A percentile compares a stretch with the other conserved stretches of the same genome.
These are phyloP conservation scores for Hoplias malabaricus DNA, from an alignment of 2,113 vertebrate species.

Conservation along the genomic window DNA sequence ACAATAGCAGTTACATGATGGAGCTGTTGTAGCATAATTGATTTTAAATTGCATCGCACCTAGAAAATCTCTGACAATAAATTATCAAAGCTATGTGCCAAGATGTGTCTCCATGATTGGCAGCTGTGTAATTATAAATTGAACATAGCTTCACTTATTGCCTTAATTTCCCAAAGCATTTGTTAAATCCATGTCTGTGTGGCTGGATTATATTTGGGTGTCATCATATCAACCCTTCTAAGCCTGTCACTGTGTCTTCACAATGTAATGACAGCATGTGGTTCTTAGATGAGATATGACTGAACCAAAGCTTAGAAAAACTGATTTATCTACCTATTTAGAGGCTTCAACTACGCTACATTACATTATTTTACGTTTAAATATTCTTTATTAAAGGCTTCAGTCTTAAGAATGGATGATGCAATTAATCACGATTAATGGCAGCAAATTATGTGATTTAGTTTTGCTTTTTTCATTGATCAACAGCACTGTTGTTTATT, in stretches of 20 bases:
- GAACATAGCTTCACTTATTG: background rate
- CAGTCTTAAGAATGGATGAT: no score
- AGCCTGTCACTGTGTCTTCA: background rate
- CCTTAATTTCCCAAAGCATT: slow-evolving; percentile 2
- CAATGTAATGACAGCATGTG: background rate
- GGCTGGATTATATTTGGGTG: slow-evolving; percentile 6
- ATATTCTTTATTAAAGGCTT: no score
- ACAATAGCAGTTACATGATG: background rate
- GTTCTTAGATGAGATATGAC: background rate
- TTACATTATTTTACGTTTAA: no score
- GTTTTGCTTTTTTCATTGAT: no score
- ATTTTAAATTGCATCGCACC: slow-evolving; percentile 1
- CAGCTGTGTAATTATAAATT: slow-evolving; percentile 1
- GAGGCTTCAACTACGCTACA: background rate
- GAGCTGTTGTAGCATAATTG: background rate
- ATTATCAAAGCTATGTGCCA: background rate
- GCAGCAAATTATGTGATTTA: no score
- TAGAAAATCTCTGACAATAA: background rate
- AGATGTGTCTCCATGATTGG: background rate
- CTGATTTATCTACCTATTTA: background rate
- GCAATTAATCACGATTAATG: no score
- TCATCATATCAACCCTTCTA: background rate
- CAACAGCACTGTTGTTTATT: no score
- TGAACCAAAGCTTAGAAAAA: background rate
- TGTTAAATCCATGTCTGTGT: background rate